A percentile compares a stretch with the other conserved stretches of the same genome.
These are phyloP conservation scores for Chaetorhynchus papuensis DNA, from an alignment of 2,113 vertebrate species.

Conservation along the genomic window DNA sequence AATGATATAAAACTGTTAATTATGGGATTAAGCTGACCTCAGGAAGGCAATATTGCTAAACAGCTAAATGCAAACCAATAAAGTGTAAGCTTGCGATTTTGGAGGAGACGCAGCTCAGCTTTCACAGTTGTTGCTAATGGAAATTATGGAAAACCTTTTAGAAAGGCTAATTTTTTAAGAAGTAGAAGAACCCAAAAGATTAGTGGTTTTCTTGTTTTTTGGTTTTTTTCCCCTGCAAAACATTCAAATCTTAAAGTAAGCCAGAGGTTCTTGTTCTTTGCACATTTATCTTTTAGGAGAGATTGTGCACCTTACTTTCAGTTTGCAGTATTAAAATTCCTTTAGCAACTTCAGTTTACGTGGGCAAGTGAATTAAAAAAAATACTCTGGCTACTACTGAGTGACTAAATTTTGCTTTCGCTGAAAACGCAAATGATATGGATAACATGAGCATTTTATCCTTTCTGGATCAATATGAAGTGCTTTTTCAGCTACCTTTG, in stretches of 20 bases:
- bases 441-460: neutral
- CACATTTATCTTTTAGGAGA: neutral
- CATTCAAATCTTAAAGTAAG: neutral
- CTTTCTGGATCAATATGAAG: neutral
- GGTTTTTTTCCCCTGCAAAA: neutral
- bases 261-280: neutral
- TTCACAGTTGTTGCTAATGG: neutral
- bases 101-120: neutral
- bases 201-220: neutral
- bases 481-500: neutral
- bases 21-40: neutral
- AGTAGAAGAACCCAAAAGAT: neutral
- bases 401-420: neutral
- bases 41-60: neutral
- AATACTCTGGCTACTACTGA: neutral
- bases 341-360: neutral
- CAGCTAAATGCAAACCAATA: neutral
- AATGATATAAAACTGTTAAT: neutral
- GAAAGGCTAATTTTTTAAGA: neutral
- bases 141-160: neutral
- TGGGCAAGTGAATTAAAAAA: neutral
- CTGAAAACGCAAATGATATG: neutral
- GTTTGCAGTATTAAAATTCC: neutral
- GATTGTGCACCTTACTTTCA: neutral
- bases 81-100: neutral